phyloP scores from a whole-genome alignment of 2,113 vertebrate genomes.

The Poecile atricapillus region DNA sequence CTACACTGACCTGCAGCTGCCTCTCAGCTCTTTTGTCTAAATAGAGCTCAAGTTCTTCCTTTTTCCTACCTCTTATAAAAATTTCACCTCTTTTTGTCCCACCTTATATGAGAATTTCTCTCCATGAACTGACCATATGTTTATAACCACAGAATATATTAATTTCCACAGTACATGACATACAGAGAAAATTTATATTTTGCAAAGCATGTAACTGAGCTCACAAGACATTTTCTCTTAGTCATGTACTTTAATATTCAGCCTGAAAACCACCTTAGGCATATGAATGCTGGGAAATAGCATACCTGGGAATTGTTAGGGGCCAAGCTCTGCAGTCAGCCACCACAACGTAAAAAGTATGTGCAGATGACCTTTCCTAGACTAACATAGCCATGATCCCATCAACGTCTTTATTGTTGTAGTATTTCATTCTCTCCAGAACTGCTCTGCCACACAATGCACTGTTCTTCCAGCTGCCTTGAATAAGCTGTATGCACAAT shows the following conservation, averaged over 20 bases:
- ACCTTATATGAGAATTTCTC: background rate
- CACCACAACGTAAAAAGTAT: background rate
- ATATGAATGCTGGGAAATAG: background rate
- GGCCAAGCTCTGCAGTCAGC: background rate
- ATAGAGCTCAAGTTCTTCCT: background rate
- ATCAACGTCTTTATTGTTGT: background rate
- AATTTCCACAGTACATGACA: background rate
- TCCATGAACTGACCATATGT: background rate
- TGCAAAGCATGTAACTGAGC: background rate
- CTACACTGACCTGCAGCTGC: background rate
- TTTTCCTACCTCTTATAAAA: background rate
- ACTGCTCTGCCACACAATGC: background rate
- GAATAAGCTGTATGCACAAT: background rate
- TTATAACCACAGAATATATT: background rate
- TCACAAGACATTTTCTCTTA: background rate
- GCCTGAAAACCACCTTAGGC: background rate
- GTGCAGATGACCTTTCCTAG: background rate
- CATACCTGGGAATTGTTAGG: background rate
- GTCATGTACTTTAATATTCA: background rate
- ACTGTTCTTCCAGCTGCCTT: background rate
- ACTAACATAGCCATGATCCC: background rate
- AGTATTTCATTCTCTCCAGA: background rate
- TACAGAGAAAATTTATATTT: background rate
- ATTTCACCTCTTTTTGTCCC: background rate
- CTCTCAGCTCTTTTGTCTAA: background rate